Percentiles rank a stretch among this genome's conserved stretches.
Evolutionary conservation across 2,888 invertebrate genomes (phyloP).

Genomic region (Eupeodes luniger): DNA sequence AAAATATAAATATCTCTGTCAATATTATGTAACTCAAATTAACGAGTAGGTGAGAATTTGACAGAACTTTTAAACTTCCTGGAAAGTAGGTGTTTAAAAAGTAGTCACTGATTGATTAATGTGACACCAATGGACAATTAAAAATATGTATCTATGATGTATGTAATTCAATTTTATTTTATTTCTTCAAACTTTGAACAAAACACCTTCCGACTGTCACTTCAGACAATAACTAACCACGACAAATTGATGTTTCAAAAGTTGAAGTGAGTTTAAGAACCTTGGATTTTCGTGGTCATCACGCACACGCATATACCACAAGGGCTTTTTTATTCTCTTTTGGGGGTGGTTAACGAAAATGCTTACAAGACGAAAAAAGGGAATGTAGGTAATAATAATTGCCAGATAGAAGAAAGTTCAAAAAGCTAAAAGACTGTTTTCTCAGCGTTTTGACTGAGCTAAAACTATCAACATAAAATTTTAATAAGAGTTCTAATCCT

Average conservation of each 20-base stretch:
- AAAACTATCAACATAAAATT: too few species aligned
- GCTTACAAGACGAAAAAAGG: background rate
- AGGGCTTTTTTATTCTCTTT: conserved; percentile 4
- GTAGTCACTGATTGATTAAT: conserved; percentile 9
- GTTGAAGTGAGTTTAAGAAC: background rate
- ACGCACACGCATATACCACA: background rate
- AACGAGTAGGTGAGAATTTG: conserved; percentile 5
- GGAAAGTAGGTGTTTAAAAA: background rate
- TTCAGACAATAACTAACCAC: conserved; percentile 2
- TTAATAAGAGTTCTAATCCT: too few species aligned
- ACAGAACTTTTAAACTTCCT: conserved; percentile 13
- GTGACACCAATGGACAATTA: background rate
- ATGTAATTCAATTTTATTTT: background rate
- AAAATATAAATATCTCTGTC: background rate
- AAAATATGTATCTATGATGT: conserved; percentile 22
- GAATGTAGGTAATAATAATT: background rate
- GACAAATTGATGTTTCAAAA: conserved; percentile 2
- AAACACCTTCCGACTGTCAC: background rate
- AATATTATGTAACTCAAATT: conserved; percentile 30
- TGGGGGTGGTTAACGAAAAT: conserved; percentile 7
- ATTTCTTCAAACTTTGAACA: background rate
- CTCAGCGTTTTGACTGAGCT: too few species aligned
- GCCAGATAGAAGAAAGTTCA: background rate
- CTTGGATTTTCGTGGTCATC: conserved; percentile 2
- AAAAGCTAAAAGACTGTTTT: background rate